A percentile compares a stretch with the other conserved stretches of the same genome.
phyloP scores from a whole-genome alignment of 2,888 invertebrate genomes.

The Ormyrus thymus region DNA sequence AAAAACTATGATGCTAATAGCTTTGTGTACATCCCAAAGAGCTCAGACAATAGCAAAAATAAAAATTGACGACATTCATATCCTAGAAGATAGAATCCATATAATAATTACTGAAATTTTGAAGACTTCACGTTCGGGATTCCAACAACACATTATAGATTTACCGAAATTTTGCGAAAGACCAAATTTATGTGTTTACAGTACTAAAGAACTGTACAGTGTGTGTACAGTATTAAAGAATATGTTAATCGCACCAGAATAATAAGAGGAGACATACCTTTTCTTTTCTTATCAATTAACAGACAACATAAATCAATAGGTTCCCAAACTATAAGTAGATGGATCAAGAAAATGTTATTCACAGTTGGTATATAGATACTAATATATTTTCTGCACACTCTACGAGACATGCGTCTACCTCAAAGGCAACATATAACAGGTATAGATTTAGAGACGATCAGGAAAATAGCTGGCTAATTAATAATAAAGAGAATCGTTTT shows the following conservation, averaged over 20 bases:
- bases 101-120: constrained; percentile 20
- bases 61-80: constrained; percentile 35
- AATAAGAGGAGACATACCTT: neutral
- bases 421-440: no score
- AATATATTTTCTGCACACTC: no score
- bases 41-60: constrained; percentile 32
- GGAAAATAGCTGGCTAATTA: no score
- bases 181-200: constrained; percentile 4
- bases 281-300: neutral
- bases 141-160: constrained; percentile 34
- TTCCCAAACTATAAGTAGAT: no score
- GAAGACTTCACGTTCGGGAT: constrained; percentile 50
- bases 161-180: constrained; percentile 34
- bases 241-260: neutral
- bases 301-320: no score
- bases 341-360: no score
- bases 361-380: no score
- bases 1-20: constrained; percentile 27
- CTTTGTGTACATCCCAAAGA: neutral
- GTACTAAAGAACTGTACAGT: no score
- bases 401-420: no score
- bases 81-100: constrained; percentile 48
- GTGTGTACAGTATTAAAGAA: no score
- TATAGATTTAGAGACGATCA: no score
- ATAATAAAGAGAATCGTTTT: no score